These are phyloP conservation scores for Microcebus tavaratra DNA, from an alignment of 2,113 vertebrate species.

Conservation along the genomic window DNA sequence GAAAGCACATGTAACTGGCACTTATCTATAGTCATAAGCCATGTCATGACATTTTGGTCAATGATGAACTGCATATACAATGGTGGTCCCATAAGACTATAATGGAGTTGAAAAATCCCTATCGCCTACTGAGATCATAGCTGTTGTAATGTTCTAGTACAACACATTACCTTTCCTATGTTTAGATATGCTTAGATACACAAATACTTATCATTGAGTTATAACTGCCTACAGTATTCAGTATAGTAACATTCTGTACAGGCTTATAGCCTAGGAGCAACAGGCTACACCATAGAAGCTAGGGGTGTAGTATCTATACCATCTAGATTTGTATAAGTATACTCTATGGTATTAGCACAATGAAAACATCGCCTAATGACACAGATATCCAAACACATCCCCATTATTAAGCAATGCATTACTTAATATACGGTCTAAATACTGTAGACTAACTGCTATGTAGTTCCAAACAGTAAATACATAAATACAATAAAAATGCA, in stretches of 20 bases:
- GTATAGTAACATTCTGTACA: not conserved
- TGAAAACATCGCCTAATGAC: not conserved
- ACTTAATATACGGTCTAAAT: not conserved
- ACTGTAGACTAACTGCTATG: not conserved
- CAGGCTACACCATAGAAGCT: too few relatives aligned
- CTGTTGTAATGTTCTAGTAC: not conserved
- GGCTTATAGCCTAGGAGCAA: not conserved
- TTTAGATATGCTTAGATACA: not conserved
- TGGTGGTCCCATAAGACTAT: not conserved
- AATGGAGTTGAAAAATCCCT: not conserved
- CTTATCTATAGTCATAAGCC: not conserved
- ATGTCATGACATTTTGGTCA: not conserved
- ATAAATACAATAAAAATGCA: not conserved
- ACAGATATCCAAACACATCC: too few relatives aligned
- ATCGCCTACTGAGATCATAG: not conserved
- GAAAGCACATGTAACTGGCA: not conserved
- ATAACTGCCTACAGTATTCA: not conserved
- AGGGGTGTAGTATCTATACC: too few relatives aligned
- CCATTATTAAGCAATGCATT: not conserved
- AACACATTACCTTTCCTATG: not conserved
- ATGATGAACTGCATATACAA: not conserved
- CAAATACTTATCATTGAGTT: not conserved
- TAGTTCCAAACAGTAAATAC: not conserved
- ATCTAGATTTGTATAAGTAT: not conserved
- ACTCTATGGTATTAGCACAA: not conserved